Conservation (phyloP, 2,113 vertebrate species). For the Uria lomvia region DNA sequence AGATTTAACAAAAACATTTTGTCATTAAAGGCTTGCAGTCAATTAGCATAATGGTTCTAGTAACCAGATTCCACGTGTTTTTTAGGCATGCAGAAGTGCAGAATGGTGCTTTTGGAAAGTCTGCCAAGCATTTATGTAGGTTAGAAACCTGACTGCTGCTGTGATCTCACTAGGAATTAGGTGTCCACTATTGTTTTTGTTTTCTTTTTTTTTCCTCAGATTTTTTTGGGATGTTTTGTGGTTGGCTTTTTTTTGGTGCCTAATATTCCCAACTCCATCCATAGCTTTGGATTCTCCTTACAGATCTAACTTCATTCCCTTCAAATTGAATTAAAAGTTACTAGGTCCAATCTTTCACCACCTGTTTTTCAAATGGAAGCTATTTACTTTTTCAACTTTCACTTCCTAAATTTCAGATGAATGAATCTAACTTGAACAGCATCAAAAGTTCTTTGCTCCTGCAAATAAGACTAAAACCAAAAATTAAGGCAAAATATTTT, state of each 20-base stretch:
- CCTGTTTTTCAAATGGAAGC: neutral
- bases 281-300: neutral
- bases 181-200: neutral
- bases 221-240: accelerated
- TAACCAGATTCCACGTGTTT: neutral
- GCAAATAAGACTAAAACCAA: neutral
- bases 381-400: neutral
- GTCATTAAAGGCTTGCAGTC: neutral
- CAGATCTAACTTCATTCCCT: neutral
- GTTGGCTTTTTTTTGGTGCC: neutral
- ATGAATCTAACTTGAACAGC: neutral
- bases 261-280: neutral
- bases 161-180: neutral
- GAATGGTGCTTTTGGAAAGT: neutral
- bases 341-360: neutral
- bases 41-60: neutral
- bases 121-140: neutral
- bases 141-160: neutral
- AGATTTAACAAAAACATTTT: neutral
- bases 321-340: neutral
- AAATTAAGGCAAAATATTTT: constrained; percentile 18
- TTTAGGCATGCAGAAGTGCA: neutral
- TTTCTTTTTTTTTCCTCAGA: neutral
- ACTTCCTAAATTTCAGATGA: neutral
- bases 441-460: neutral